Percentiles rank a stretch among this genome's conserved stretches.
Evolutionary conservation across 2,797 vertebrate species (phyloP).

Genomic region (Varecia variegata): DNA sequence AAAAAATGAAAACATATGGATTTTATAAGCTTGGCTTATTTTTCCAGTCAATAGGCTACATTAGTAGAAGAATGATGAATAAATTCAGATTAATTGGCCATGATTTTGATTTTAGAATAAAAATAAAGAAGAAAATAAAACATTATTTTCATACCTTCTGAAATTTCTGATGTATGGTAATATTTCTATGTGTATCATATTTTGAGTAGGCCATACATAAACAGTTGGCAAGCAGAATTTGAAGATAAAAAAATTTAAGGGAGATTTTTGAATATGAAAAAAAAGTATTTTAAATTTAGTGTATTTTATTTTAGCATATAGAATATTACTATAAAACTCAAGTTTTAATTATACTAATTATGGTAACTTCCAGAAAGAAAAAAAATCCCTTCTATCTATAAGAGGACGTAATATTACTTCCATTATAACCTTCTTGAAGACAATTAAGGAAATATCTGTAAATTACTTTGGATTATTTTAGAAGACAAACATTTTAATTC

Average conservation of each 20-base stretch:
- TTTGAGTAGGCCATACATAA: background rate
- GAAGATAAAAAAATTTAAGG: conserved; percentile 28
- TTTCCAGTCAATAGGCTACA: conserved; percentile 12
- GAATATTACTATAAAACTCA: conserved; percentile 1
- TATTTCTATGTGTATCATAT: background rate
- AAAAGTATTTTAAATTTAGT: conserved; percentile 27
- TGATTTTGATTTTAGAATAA: conserved; percentile 47
- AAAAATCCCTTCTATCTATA: conserved; percentile 11
- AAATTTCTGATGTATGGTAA: background rate
- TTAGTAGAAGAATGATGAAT: conserved; percentile 35
- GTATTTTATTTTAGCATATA: conserved; percentile 29
- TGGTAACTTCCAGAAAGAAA: background rate
- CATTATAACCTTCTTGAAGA: conserved; percentile 21
- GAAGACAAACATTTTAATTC: conserved; percentile 44
- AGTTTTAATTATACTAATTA: background rate
- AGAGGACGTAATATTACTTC: background rate
- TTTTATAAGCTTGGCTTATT: conserved; percentile 16
- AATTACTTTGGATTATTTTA: conserved; percentile 6
- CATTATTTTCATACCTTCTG: conserved; percentile 17
- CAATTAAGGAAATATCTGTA: background rate
- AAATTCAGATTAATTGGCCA: background rate
- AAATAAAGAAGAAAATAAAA: background rate
- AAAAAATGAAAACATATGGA: background rate
- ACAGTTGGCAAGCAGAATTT: conserved; percentile 36
- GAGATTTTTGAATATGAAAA: background rate